These are phyloP conservation scores for Psophia crepitans DNA, from an alignment of 2,113 vertebrate species.

Conservation along the genomic window DNA sequence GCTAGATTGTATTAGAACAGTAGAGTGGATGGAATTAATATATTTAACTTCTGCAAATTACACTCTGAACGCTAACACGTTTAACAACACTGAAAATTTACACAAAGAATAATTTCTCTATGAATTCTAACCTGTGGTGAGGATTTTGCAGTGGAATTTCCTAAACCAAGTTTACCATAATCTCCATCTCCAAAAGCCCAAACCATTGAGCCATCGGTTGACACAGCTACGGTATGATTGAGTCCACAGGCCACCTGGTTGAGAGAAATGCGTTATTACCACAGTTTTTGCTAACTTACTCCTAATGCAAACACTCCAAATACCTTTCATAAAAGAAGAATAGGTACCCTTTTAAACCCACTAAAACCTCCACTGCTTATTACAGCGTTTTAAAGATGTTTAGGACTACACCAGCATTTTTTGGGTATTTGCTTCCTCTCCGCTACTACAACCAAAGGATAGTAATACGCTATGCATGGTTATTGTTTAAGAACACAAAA, in stretches of 20 bases:
- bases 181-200: constrained; percentile 88
- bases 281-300: neutral
- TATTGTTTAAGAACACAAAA: neutral
- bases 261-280: neutral
- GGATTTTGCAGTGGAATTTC: constrained; percentile 86
- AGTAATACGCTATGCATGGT: neutral
- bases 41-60: neutral
- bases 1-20: neutral
- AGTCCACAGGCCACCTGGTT: constrained; percentile 83
- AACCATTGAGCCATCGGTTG: constrained; percentile 83
- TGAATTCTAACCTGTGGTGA: constrained; percentile 79
- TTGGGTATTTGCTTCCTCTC: neutral
- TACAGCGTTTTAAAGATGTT: neutral
- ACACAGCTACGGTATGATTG: constrained; percentile 84
- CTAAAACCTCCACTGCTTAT: neutral
- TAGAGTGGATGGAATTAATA: neutral
- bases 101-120: neutral
- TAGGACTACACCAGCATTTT: neutral
- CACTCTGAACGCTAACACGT: neutral
- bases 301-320: neutral
- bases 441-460: neutral
- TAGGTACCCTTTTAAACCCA: neutral
- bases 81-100: neutral
- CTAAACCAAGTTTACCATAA: constrained; percentile 84
- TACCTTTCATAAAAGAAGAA: too few relatives aligned